Evolutionary conservation across 2,797 vertebrate genomes (phyloP).

Genomic region (Gymnodraco acuticeps): DNA sequence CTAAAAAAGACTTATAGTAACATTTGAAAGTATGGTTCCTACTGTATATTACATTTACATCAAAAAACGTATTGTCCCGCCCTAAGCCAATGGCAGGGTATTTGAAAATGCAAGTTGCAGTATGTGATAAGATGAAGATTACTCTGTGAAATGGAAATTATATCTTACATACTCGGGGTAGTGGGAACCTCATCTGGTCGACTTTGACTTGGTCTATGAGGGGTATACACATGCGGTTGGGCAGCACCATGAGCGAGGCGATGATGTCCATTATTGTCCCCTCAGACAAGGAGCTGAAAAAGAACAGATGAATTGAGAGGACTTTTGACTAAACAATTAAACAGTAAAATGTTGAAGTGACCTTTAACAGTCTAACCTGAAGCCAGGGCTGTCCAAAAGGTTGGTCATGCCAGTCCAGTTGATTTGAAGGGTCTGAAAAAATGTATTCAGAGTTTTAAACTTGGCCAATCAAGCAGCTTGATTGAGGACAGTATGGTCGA

Average conservation of each 20-base stretch:
- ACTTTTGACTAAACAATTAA: background rate
- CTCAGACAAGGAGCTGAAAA: slow-evolving; percentile 90
- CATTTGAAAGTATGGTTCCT: too few relatives aligned
- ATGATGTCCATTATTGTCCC: slow-evolving; percentile 91
- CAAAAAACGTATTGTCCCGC: too few relatives aligned
- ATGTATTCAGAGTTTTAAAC: background rate
- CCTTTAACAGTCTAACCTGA: slow-evolving; percentile 83
- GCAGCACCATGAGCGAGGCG: slow-evolving; percentile 92
- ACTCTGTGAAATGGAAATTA: background rate
- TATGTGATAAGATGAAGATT: background rate
- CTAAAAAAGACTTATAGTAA: too few relatives aligned
- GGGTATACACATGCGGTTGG: slow-evolving; percentile 94
- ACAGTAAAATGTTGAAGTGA: background rate
- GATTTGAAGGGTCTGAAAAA: slow-evolving; percentile 85
- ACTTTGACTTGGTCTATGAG: slow-evolving; percentile 92
- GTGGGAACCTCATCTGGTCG: slow-evolving; percentile 91
- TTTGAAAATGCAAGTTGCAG: background rate
- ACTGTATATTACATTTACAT: too few relatives aligned
- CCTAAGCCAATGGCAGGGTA: background rate
- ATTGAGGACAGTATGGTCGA: background rate
- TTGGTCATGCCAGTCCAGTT: slow-evolving; percentile 97
- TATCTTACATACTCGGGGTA: slow-evolving; percentile 88
- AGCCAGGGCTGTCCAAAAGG: slow-evolving; percentile 90
- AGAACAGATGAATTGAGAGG: slow-evolving; percentile 4
- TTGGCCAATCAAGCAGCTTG: background rate